Evolutionary conservation across 23 tunicate species (phyloP).

Genomic region (Halocynthia aurantium): DNA sequence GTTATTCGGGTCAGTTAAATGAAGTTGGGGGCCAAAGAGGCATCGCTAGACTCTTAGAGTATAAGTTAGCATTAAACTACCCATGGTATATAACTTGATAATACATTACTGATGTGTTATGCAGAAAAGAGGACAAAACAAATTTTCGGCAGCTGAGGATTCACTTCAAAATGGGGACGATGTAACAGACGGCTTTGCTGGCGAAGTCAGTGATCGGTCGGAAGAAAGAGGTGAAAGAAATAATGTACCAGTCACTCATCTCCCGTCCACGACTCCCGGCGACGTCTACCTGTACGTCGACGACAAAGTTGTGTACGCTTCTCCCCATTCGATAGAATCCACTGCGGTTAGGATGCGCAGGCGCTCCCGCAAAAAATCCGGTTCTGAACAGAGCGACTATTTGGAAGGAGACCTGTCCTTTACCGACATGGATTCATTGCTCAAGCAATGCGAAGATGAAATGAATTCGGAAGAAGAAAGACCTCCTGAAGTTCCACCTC

Average conservation of each 20-base stretch:
- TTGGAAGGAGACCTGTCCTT: constrained; percentile 16
- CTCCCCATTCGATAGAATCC: constrained; percentile 12
- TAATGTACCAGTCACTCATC: no score
- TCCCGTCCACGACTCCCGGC: not conserved
- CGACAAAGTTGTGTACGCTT: constrained; percentile 19
- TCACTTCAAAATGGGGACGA: constrained; percentile 23
- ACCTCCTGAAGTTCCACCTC: no score
- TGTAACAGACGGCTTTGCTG: constrained; percentile 13
- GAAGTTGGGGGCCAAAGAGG: no score
- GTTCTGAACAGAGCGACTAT: not conserved
- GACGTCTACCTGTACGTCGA: constrained; percentile 16
- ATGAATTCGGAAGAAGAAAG: no score
- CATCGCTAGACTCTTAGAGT: no score
- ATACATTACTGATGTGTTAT: no score
- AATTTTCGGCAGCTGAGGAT: constrained; percentile 56
- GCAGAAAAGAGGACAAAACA: not conserved
- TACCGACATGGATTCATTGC: constrained; percentile 24
- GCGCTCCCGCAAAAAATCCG: constrained; percentile 14
- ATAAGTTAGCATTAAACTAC: no score
- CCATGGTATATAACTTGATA: no score
- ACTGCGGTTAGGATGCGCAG: constrained; percentile 22
- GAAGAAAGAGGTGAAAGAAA: no score
- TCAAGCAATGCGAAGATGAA: constrained; percentile 7
- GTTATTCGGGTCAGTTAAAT: no score
- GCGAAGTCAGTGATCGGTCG: constrained; percentile 1